Conservation (phyloP, 2,113 vertebrate species). For the Daboia siamensis region DNA sequence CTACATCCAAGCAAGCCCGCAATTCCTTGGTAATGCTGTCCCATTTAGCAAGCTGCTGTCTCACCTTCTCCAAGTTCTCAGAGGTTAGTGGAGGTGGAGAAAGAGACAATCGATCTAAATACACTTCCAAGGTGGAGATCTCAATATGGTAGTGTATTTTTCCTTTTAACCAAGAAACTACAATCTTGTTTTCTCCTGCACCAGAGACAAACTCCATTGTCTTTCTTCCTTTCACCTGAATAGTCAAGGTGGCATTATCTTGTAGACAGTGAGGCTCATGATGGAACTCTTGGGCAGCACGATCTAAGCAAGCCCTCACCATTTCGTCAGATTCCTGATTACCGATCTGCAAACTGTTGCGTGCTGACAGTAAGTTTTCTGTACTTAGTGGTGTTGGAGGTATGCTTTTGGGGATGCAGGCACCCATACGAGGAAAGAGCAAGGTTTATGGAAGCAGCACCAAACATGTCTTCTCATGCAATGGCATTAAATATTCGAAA, state of each 20-base stretch:
- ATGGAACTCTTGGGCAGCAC: constrained; percentile 7
- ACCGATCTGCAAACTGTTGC: not conserved
- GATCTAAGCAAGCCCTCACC: constrained; percentile 17
- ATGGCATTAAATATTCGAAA: not conserved
- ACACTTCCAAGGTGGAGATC: constrained; percentile 1
- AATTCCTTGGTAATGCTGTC: not conserved
- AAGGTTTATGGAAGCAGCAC: not conserved
- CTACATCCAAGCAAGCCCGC: not conserved
- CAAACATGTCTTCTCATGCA: constrained; percentile 14
- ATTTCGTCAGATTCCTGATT: not conserved
- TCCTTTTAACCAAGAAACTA: constrained; percentile 4
- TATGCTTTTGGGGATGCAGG: constrained; percentile 19
- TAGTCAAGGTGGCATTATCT: constrained; percentile 16
- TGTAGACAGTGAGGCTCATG: not conserved
- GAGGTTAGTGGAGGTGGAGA: not conserved
- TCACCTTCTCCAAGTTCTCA: constrained; percentile 24
- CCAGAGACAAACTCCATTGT: constrained; percentile 24
- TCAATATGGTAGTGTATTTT: constrained; percentile 14
- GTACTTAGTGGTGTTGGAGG: constrained; percentile 6
- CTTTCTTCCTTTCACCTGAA: constrained; percentile 20
- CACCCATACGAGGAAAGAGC: constrained; percentile 28
- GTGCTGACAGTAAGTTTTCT: constrained; percentile 3
- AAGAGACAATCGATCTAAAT: constrained; percentile 2
- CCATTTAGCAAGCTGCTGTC: constrained; percentile 11
- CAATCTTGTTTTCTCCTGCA: constrained; percentile 11